Evolutionary conservation across 2,113 vertebrate genomes (phyloP), one percentile per base, ranked within the genome.

Genomic region (Aphelocoma coerulescens): DNA sequence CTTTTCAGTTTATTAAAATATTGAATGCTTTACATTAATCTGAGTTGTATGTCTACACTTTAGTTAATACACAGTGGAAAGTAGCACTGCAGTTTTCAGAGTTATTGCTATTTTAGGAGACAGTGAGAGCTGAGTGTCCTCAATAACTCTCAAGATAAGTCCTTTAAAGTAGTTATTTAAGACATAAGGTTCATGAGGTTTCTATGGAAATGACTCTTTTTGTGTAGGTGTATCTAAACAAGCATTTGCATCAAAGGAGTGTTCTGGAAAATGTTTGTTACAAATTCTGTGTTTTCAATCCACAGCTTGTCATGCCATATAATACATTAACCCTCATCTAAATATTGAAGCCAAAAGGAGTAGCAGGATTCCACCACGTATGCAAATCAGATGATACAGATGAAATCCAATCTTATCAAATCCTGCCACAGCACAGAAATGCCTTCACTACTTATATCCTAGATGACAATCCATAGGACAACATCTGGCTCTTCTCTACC

Each of bases 141-240:
- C 79, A 92, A 78, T 92, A 97, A 81, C 65, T 93, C 78, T 89
- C n/a, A 89, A 48, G 92, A 86, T 77, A 93, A 96, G 73, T 65
- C 65, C 37, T 93, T 92, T 96, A 96, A 96, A 95, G 83, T 57
- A 91, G 81, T 94, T 95, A 65, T 95, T 96, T 90, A 94, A 96
- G 85, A 93, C 65, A 78, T 81, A 86, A 93, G 61, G 85, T 96
- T 94, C 73, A 84, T 68, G 55, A 89, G 61, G 88, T 94, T 97
- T 96, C 92, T 93, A 93, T 95, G 95, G 93, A 96, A 93, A 93
- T 94, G 65, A 37, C 6, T 94, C 22, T 93, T 80, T 93, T 81
- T 67, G 26, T 89, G 85, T 81, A 92, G 59, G 39, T 88, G 78
- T 94, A 90, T 81, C 92, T 96, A 95, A 93, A 95, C 81, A 95